Conservation (phyloP, 2,113 vertebrate species). For the Clarias batrachus region DNA sequence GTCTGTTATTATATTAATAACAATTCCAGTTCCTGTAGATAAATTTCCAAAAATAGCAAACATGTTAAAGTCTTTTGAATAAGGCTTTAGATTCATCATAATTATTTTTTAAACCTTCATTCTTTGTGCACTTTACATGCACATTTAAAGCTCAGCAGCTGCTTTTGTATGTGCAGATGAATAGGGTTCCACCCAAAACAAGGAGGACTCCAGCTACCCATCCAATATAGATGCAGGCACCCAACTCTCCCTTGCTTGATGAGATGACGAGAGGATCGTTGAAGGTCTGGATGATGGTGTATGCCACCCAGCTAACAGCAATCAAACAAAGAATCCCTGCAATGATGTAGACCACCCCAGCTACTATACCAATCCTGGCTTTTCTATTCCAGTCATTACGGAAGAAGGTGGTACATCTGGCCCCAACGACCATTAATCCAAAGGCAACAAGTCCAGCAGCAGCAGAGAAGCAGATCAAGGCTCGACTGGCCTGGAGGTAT, state of each 20-base stretch:
- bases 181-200: slow-evolving; percentile 78
- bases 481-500: slow-evolving; percentile 71
- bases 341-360: slow-evolving; percentile 72
- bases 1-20: not conserved
- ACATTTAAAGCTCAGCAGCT: slow-evolving; percentile 55
- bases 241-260: slow-evolving; percentile 80
- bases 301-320: slow-evolving; percentile 82
- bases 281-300: slow-evolving; percentile 82
- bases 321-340: slow-evolving; percentile 75
- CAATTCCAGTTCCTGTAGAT: not conserved
- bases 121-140: not conserved
- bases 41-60: not conserved
- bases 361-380: slow-evolving; percentile 59
- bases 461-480: slow-evolving; percentile 74
- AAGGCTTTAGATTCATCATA: not conserved
- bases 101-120: not conserved
- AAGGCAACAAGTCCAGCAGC: slow-evolving; percentile 65
- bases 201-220: slow-evolving; percentile 81
- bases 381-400: slow-evolving; percentile 63
- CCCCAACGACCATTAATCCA: slow-evolving; percentile 67
- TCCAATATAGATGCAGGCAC: slow-evolving; percentile 85
- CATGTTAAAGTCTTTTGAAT: not conserved
- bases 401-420: slow-evolving; percentile 71
- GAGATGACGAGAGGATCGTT: slow-evolving; percentile 76
- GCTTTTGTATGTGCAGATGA: slow-evolving; percentile 72